A percentile compares a stretch with the other conserved stretches of the same genome.
Evolutionary conservation across 2,888 invertebrate genomes (phyloP).

Genomic region (Xylocampa areola): DNA sequence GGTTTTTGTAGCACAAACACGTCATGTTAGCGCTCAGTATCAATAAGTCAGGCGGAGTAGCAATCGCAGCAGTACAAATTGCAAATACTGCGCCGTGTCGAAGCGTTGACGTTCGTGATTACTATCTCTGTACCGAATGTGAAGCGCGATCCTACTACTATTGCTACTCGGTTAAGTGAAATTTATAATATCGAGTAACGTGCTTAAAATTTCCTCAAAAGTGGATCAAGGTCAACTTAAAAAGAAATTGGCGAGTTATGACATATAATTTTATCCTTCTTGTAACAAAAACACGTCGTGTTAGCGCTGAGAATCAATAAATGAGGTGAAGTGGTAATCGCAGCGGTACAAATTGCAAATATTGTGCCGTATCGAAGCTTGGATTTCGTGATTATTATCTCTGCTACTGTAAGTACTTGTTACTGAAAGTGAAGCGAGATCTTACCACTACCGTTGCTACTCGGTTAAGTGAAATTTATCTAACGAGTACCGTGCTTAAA

Average conservation of each 20-base stretch:
- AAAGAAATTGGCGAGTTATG: too few species aligned
- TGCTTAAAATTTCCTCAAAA: too few species aligned
- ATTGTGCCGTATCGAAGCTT: constrained; percentile 46
- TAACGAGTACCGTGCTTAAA: too few species aligned
- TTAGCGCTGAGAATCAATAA: constrained; percentile 32
- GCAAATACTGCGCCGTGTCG: constrained; percentile 64
- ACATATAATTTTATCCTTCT: constrained; percentile 9
- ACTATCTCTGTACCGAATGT: constrained; percentile 50
- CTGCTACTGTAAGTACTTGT: constrained; percentile 48
- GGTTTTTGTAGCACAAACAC: constrained; percentile 19
- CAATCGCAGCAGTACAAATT: constrained; percentile 66
- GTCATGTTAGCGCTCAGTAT: constrained; percentile 15
- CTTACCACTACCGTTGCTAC: constrained; percentile 15
- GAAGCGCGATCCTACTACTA: constrained; percentile 4
- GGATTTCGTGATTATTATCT: constrained; percentile 61
- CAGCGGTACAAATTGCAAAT: constrained; percentile 70
- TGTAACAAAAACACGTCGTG: not conserved
- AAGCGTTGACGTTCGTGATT: constrained; percentile 61
- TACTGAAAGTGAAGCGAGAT: constrained; percentile 37
- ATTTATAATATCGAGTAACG: too few species aligned
- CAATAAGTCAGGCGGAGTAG: constrained; percentile 38
- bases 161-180: too few species aligned
- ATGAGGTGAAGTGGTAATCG: constrained; percentile 45
- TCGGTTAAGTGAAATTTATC: too few species aligned
- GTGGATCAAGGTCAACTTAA: too few species aligned